Percentiles rank a stretch among this genome's conserved stretches.
These are phyloP conservation scores for Porites divaricata DNA, from an alignment of 92 coral and sea anemone genomes.

Conservation along the genomic window DNA sequence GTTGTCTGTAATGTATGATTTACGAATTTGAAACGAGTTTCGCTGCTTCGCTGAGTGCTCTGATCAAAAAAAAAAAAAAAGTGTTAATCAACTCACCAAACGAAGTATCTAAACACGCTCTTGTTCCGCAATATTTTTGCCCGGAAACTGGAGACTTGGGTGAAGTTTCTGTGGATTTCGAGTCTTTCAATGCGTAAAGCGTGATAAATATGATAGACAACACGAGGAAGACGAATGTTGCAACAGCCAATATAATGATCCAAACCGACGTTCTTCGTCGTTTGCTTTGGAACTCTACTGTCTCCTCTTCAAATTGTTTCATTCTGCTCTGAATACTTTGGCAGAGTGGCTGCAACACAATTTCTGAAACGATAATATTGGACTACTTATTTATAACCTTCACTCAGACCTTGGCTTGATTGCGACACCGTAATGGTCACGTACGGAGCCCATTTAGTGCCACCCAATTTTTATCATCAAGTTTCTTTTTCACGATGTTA, in stretches of 20 bases:
- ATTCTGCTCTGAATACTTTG: background rate
- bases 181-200: conserved; percentile 29
- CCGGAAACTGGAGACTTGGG: background rate
- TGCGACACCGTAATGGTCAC: no score
- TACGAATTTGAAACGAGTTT: no score
- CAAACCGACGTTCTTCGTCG: background rate
- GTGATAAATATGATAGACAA: conserved; percentile 35
- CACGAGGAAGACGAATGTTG: conserved; percentile 16
- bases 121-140: conserved; percentile 37
- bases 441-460: no score
- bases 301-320: background rate
- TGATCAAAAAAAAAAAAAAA: no score
- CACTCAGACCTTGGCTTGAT: no score
- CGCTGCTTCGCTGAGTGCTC: no score
- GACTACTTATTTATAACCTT: no score
- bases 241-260: background rate
- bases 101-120: conserved; percentile 19
- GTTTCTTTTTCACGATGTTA: no score
- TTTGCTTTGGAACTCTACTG: background rate
- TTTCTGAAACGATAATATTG: no score
- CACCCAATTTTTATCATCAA: no score
- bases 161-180: background rate
- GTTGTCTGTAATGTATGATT: no score
- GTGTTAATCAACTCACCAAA: conserved; percentile 33
- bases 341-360: no score